Base-by-base conservation (phyloP, 1,140 invertebrate genomes). In the Drosophila tristis region DNA sequence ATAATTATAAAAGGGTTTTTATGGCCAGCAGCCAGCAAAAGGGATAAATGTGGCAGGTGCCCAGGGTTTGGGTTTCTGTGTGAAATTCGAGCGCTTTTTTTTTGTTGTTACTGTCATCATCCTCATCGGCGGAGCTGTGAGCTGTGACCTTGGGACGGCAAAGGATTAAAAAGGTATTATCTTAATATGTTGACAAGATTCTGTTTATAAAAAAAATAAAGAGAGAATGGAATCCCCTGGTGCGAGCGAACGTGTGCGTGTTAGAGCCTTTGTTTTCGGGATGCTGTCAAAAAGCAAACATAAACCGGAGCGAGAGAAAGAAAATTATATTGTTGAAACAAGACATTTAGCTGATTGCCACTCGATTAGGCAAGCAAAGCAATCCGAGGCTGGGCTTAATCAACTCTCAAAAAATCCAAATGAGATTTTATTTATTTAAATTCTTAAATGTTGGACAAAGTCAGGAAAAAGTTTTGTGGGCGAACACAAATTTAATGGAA, bases 101-200 rank as follows among this genome's bases (percentile, higher is more conserved):
- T 35, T 35, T 39, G 0, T 7, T 29, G 5, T 13, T 13, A 13
- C 35, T 39, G 35, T 39, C 35, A 39, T 39, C 55, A 31, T 44
- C 66, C 29, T 58, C 75, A 68, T 75, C 63, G 60, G 53, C 61
- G 55, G 70, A 56, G 60, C 47, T 64, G 20, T 39, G 58, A 60
- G 56, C 59, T 50, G 59, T 78, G 84, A 87, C 78, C 82, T 79
- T 87, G 79, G 79, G 82, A 89, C 82, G 84, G 74, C 84, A 77
- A 86, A 82, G 84, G 84, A 87, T 87, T 87, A 89, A 87, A 89
- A 84, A 81, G 64, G 72, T 80, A 87, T 87, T 87, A 87, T 89
- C 82, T 87, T 89, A 82, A 89, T 89, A 87, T 87, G 82, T 87
- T 87, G 82, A 87, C 82, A 87, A 87, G 82, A 87, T 84, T 84